Evolutionary conservation across 2,113 vertebrate genomes (phyloP).

Genomic region (Chaenogobius annularis): DNA sequence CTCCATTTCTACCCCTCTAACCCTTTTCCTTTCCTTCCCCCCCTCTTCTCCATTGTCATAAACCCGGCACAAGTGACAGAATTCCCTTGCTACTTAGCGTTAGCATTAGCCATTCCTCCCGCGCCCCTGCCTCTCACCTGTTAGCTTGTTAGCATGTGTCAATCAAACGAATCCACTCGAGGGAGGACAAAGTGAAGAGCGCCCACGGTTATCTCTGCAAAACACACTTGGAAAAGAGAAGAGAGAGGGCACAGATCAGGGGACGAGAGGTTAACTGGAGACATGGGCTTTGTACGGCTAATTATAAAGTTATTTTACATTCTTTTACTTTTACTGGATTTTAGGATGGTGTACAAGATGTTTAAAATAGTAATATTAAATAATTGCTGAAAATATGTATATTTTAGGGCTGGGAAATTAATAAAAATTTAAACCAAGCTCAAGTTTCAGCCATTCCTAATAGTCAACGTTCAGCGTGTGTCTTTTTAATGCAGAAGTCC

Average conservation of each 20-base stretch:
- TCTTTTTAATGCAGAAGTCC: too few relatives aligned
- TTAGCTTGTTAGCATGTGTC: constrained; percentile 76
- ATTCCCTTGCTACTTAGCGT: background rate
- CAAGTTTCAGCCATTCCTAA: too few relatives aligned
- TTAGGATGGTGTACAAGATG: too few relatives aligned
- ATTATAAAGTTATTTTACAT: too few relatives aligned
- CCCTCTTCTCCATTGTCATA: background rate
- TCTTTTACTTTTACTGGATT: too few relatives aligned
- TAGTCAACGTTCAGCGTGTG: too few relatives aligned
- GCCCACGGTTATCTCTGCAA: constrained; percentile 47
- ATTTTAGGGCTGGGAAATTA: too few relatives aligned
- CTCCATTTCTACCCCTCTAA: background rate
- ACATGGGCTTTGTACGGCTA: too few relatives aligned
- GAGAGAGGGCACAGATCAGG: background rate
- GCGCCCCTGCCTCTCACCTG: background rate
- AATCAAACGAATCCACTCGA: constrained; percentile 59
- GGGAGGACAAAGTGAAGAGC: constrained; percentile 49
- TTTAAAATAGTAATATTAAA: too few relatives aligned
- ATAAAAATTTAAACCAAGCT: too few relatives aligned
- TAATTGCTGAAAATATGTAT: too few relatives aligned
- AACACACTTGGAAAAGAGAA: constrained; percentile 22
- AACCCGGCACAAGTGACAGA: too few relatives aligned
- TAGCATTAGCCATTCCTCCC: background rate
- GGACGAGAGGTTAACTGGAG: background rate
- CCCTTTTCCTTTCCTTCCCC: background rate